Conservation (phyloP, 2,888 invertebrate species). For the Volucella zonaria region DNA sequence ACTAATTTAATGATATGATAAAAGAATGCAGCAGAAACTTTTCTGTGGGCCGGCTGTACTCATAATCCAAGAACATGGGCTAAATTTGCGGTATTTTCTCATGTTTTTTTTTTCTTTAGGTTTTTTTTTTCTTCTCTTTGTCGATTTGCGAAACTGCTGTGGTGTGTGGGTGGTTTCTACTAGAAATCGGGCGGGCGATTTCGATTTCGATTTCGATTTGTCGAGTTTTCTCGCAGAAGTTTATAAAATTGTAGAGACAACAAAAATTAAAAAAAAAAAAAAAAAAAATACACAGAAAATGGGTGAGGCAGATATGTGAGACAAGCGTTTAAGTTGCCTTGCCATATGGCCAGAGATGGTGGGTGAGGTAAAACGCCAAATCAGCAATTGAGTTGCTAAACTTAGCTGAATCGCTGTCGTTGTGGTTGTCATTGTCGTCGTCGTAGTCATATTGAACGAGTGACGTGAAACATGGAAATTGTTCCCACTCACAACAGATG, state of each 20-base stretch:
- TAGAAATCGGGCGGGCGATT: no score
- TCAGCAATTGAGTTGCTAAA: not conserved
- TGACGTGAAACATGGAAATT: no score
- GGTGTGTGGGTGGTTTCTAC: no score
- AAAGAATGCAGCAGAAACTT: conserved; percentile 43
- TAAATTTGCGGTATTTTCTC: conserved; percentile 67
- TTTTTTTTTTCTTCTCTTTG: no score
- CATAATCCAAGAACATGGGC: conserved; percentile 22
- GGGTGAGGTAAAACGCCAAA: not conserved
- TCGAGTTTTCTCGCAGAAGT: no score
- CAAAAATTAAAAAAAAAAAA: not conserved
- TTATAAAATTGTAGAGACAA: not conserved
- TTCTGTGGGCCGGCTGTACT: conserved; percentile 19
- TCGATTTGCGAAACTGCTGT: no score
- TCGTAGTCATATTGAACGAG: no score
- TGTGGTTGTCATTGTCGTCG: no score
- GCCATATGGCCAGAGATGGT: not conserved
- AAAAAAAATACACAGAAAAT: conserved; percentile 17
- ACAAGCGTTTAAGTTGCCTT: no score
- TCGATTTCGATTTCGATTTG: no score
- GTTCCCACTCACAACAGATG: no score
- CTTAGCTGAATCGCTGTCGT: no score
- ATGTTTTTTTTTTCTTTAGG: conserved; percentile 20
- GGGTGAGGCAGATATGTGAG: conserved; percentile 8
- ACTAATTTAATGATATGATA: not conserved